These are phyloP conservation scores for Aplocera efformata DNA, from an alignment of 2,888 invertebrate genomes.

Conservation along the genomic window DNA sequence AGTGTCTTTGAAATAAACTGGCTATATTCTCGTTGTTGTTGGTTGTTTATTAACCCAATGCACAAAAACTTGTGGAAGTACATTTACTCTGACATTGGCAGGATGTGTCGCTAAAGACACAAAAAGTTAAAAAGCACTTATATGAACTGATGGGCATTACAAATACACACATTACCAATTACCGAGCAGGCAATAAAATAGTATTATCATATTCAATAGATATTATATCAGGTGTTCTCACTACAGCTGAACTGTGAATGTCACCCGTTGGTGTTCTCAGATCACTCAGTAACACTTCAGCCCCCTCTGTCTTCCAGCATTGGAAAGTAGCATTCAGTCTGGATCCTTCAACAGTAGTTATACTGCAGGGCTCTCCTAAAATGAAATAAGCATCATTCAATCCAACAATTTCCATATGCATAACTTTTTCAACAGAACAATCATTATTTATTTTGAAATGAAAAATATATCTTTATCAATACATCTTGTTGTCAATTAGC, in stretches of 20 bases:
- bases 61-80: too few relatives aligned
- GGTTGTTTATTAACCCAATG: too few relatives aligned
- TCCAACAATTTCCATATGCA: background rate
- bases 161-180: background rate
- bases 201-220: conserved; percentile 53
- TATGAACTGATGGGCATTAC: too few relatives aligned
- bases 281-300: conserved; percentile 52
- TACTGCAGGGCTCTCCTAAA: conserved; percentile 54
- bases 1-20: too few relatives aligned
- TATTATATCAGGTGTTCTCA: conserved; percentile 59
- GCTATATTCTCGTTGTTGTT: too few relatives aligned
- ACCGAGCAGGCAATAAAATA: conserved; percentile 20
- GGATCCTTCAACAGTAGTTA: conserved; percentile 60
- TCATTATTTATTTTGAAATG: too few relatives aligned
- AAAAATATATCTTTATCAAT: too few relatives aligned
- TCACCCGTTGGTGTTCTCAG: conserved; percentile 55
- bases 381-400: conserved; percentile 2
- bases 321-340: conserved; percentile 51
- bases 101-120: too few relatives aligned
- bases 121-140: too few relatives aligned
- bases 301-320: conserved; percentile 58
- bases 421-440: too few relatives aligned
- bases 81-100: too few relatives aligned
- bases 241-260: conserved; percentile 48
- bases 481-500: too few relatives aligned